A percentile compares a stretch with the other conserved stretches of the same genome.
These are phyloP conservation scores for Sisyra nigra DNA, from an alignment of 2,888 invertebrate species.

Conservation along the genomic window DNA sequence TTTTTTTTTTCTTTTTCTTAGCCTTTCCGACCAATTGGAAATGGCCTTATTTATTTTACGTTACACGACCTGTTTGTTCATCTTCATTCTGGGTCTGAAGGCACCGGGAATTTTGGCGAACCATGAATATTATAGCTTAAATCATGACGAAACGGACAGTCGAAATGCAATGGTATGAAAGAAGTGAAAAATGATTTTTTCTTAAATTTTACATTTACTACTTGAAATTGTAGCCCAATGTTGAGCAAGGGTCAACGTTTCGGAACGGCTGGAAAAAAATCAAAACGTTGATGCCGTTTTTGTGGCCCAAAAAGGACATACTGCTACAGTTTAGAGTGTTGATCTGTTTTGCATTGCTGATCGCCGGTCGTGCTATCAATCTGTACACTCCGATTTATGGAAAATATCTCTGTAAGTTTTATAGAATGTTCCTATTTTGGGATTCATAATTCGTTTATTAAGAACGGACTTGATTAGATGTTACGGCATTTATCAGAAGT, in stretches of 20 bases:
- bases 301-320: slow-evolving; percentile 80
- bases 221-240: slow-evolving; percentile 20
- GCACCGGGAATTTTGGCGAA: slow-evolving; percentile 67
- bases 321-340: slow-evolving; percentile 67
- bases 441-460: background rate
- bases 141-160: slow-evolving; percentile 27
- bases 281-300: slow-evolving; percentile 67
- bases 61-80: slow-evolving; percentile 56
- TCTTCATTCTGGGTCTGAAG: slow-evolving; percentile 73
- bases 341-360: slow-evolving; percentile 60
- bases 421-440: background rate
- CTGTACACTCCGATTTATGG: slow-evolving; percentile 86
- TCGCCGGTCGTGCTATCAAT: slow-evolving; percentile 72
- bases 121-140: slow-evolving; percentile 38
- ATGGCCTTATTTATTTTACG: slow-evolving; percentile 74
- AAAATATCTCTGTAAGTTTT: slow-evolving; percentile 66
- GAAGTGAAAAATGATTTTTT: background rate
- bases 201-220: background rate
- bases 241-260: slow-evolving; percentile 55
- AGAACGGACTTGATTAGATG: background rate
- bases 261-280: slow-evolving; percentile 63
- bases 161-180: slow-evolving; percentile 19
- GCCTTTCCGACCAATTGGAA: slow-evolving; percentile 65
- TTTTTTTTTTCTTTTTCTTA: no score
- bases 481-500: background rate